These are phyloP conservation scores for Apotomis turbidana DNA, from an alignment of 2,888 invertebrate genomes.

Conservation along the genomic window DNA sequence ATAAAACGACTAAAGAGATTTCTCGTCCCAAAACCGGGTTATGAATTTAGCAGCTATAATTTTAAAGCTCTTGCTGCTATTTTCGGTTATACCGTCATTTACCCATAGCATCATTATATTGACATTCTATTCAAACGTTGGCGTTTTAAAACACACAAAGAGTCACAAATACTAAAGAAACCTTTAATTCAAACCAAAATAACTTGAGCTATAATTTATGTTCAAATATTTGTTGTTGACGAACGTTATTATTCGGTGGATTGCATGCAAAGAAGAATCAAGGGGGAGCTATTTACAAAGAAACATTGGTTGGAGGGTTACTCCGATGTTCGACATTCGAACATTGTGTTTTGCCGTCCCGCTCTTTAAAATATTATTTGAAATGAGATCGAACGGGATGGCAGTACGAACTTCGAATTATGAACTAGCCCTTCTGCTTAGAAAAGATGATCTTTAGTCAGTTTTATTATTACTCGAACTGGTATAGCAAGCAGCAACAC, in stretches of 20 bases:
- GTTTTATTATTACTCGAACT: not conserved
- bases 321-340: no score
- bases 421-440: not conserved
- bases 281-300: conserved; percentile 4
- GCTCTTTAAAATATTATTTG: no score
- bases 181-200: not conserved
- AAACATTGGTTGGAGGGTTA: not conserved
- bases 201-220: conserved; percentile 10
- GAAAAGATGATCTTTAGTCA: not conserved
- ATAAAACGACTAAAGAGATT: no score
- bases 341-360: no score
- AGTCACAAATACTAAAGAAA: conserved; percentile 1
- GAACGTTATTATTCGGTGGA: not conserved
- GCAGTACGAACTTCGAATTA: no score
- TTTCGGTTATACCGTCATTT: not conserved
- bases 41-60: no score
- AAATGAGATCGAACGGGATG: no score
- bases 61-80: no score
- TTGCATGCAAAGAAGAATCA: not conserved
- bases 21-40: no score
- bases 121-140: not conserved
- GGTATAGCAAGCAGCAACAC: no score
- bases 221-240: conserved; percentile 13
- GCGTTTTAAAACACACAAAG: conserved; percentile 2
- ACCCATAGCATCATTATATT: not conserved